Percentiles rank a stretch among this genome's conserved stretches.
These are phyloP conservation scores for Eulemur albifrons DNA, from an alignment of 2,797 vertebrate species.

Conservation along the genomic window DNA sequence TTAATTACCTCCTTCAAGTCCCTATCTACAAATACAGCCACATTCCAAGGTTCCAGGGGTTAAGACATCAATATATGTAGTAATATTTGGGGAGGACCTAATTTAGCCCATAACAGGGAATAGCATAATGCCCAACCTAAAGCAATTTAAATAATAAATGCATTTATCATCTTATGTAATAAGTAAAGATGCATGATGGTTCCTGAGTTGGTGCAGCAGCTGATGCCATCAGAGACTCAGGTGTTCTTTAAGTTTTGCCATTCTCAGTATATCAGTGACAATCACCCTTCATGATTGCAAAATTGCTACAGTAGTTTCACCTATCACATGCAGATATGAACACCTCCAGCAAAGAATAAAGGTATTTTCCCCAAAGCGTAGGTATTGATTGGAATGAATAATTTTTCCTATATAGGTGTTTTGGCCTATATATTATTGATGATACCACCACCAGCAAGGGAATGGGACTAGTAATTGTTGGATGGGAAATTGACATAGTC, in stretches of 20 bases:
- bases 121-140: not conserved
- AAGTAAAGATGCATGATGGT: not conserved
- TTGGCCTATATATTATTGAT: not conserved
- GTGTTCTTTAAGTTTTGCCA: not conserved
- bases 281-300: not conserved
- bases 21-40: not conserved
- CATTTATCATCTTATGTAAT: constrained; percentile 48
- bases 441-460: not conserved
- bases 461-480: not conserved
- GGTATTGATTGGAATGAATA: not conserved
- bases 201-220: not conserved
- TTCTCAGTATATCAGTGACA: not conserved
- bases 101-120: not conserved
- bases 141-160: not conserved
- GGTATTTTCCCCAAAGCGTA: not conserved
- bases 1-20: not conserved
- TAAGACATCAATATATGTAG: not conserved
- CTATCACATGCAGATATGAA: not conserved
- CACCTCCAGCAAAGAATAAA: not conserved
- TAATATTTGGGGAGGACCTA: not conserved
- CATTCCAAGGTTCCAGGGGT: not conserved
- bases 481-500: not conserved
- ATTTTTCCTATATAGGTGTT: not conserved
- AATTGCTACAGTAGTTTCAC: not conserved
- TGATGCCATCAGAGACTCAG: not conserved